These are phyloP conservation scores for Myotis vivesi DNA, from an alignment of 2,797 vertebrate species.

Conservation along the genomic window DNA sequence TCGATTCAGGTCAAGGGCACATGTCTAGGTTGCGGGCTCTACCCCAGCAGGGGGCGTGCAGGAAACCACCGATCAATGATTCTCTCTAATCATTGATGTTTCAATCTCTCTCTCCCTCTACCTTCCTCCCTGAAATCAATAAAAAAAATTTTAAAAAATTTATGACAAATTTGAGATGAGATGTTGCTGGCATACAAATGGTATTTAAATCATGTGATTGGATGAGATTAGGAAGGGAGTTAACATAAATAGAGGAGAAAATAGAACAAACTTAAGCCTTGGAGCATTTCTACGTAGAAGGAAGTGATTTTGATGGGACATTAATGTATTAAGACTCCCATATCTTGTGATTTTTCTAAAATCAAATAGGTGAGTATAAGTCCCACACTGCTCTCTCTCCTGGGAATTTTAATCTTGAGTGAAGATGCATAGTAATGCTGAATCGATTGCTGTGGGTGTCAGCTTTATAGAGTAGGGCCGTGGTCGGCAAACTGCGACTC, in stretches of 20 bases:
- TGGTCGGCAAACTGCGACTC: no score
- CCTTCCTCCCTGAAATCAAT: no score
- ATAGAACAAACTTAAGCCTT: neutral
- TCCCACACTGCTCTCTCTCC: neutral
- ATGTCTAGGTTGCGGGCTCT: no score
- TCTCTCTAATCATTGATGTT: no score
- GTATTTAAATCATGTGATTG: neutral
- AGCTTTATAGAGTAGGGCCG: neutral
- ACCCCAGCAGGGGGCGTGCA: no score
- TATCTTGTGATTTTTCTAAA: neutral
- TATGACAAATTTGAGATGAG: neutral
- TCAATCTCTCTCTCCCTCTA: no score
- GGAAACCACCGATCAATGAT: no score
- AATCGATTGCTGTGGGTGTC: no score
- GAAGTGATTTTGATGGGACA: neutral
- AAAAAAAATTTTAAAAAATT: no score
- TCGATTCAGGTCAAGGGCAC: no score
- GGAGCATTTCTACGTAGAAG: neutral
- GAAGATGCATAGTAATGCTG: neutral
- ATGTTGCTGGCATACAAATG: neutral
- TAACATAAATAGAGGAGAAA: neutral
- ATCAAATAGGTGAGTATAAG: neutral
- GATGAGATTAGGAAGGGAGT: neutral
- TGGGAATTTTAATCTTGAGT: neutral
- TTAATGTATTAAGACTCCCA: neutral